Percentiles rank a stretch among this genome's conserved stretches.
These are phyloP conservation scores for Sturnira hondurensis DNA, from an alignment of 2,113 vertebrate species.

Conservation along the genomic window DNA sequence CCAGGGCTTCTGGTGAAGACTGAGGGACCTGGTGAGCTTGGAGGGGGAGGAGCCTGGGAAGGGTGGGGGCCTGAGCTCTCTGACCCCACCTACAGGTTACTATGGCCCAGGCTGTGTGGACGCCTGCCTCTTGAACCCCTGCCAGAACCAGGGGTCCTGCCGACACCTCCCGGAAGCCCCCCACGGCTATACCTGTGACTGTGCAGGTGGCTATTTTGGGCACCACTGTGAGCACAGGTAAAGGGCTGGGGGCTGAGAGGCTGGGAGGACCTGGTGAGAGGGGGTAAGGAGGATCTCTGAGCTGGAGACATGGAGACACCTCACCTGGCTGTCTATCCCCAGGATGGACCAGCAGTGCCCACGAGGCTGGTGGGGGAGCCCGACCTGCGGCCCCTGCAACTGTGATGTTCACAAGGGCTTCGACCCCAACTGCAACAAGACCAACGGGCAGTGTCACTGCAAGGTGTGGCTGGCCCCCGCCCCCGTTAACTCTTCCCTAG, in stretches of 20 bases:
- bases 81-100: conserved; percentile 83
- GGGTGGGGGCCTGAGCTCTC: background rate
- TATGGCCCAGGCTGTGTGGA: conserved; percentile 92
- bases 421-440: conserved; percentile 95
- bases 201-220: conserved; percentile 90
- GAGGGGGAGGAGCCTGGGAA: background rate
- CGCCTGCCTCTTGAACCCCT: conserved; percentile 94
- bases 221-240: conserved; percentile 98
- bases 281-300: background rate
- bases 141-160: conserved; percentile 94
- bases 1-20: background rate
- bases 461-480: conserved; percentile 84
- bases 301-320: background rate
- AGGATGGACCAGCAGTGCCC: conserved; percentile 98
- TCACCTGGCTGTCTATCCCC: conserved; percentile 22
- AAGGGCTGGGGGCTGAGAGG: conserved; percentile 44
- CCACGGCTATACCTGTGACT: conserved; percentile 94
- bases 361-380: conserved; percentile 97
- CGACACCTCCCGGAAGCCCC: conserved; percentile 88
- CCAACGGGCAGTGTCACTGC: conserved; percentile 94
- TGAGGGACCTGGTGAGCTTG: background rate
- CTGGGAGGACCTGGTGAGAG: background rate
- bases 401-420: conserved; percentile 94
- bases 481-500: background rate
- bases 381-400: conserved; percentile 95